phyloP scores from a whole-genome alignment of 2,797 vertebrate species.

The Sparidentex hasta region DNA sequence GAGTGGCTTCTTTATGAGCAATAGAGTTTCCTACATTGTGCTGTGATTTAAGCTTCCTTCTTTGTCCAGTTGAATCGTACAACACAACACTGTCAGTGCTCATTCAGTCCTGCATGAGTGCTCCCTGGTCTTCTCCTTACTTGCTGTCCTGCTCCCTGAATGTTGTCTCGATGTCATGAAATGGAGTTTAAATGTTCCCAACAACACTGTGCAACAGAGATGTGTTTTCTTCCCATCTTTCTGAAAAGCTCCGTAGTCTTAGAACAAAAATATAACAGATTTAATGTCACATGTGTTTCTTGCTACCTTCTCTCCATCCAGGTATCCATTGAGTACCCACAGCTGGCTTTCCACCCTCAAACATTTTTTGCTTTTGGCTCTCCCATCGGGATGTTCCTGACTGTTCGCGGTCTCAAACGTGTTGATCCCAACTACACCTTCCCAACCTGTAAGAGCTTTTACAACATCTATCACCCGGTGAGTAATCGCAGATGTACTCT shows the following conservation, averaged over 20 bases:
- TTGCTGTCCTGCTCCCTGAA: conserved; percentile 18
- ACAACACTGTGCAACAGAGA: conserved; percentile 11
- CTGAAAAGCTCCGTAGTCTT: neutral
- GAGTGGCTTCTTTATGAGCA: too few relatives aligned
- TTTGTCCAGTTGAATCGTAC: conserved; percentile 24
- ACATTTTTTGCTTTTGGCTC: conserved; percentile 99
- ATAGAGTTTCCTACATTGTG: conserved; percentile 5
- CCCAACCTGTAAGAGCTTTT: conserved; percentile 97
- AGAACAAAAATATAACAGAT: neutral
- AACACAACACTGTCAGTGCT: conserved; percentile 37
- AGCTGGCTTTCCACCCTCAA: conserved; percentile 92
- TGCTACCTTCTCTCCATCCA: conserved; percentile 62
- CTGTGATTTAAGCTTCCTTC: conserved; percentile 12
- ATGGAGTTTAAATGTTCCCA: conserved; percentile 20
- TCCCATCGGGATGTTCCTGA: conserved; percentile 98
- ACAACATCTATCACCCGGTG: conserved; percentile 99
- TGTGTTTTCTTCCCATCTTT: neutral
- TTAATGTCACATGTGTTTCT: neutral
- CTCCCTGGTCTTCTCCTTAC: conserved; percentile 14
- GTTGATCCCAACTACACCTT: conserved; percentile 95
- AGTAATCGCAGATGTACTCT: conserved; percentile 57
- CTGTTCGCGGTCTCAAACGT: conserved; percentile 93
- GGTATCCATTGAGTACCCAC: conserved; percentile 94
- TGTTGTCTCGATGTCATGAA: conserved; percentile 14
- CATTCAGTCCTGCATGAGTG: conserved; percentile 60